Evolutionary conservation across 2,888 invertebrate genomes (phyloP), one percentile per base, ranked within the genome.

Genomic region (Antitype chi): DNA sequence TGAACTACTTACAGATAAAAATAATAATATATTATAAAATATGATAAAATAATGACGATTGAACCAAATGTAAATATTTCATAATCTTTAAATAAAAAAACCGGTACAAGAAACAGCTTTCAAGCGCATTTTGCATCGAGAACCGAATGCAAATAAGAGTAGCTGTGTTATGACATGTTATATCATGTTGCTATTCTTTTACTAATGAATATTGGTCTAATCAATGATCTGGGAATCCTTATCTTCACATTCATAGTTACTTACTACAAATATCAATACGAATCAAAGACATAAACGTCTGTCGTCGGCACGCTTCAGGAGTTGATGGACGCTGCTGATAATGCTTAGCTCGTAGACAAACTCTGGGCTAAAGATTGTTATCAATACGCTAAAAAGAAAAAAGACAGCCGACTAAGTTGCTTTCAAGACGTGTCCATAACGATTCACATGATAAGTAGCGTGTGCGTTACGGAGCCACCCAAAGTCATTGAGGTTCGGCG

Each of bases 61-160:
- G 28, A 28, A 59, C 20, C 49, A 43, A 28, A 28, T 59, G 38
- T 20, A 52, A 28, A 67, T 25, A 57, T 76, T 52, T 43, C 57
- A 15, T 76, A 67, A 67, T 57, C 11, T 28, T 0, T 43, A 28
- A 5, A n/a, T 0, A 28, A n/a, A 3, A n/a, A 28, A 59, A 76
- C 76, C 28, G 38, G 76, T 76, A 59, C 49, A 76, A 76, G 57
- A 76, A 76, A 76, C 52, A 23, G 64, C 64, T 66, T 75, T 57
- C 55, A 76, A 66, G 76, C 57, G 25, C 55, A 66, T 49, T 49
- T 23, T 32, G 6, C 13, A 38, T 38, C 1, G 25, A 49, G 23
- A 64, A 64, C 0, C 5, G 8, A 75, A 75, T 47, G 53, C 53
- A 17, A 32, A 64, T 75, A 62, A 32, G 8, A 55, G 20, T 8